Base-by-base conservation (phyloP, 2,888 invertebrate genomes). In the Theretra japonica region DNA sequence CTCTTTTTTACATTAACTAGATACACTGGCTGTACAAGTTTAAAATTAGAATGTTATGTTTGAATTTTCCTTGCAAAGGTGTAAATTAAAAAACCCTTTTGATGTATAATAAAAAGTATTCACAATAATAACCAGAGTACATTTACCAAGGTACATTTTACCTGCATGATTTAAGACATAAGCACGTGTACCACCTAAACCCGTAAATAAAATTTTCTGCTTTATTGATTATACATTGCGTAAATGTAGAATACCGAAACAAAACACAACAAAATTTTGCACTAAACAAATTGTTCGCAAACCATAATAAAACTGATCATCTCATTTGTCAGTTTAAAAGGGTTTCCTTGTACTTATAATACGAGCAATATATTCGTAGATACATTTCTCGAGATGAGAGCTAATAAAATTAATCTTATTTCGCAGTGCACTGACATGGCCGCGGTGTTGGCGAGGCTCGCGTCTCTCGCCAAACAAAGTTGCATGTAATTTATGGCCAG, bases 401-500 rank as follows among this genome's bases (percentile, higher is more conserved):
- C 77, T 78, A 82, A 83, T 82, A 84, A 83, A 82, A 80, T 70
- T 75, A 73, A 76, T 79, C 73, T 82, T 82, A 83, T 85, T 84
- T 85, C 81, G 79, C 86, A 87, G 86, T 77, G 73, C 79, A 79
- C 74, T 70, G 73, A 72, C 80, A 75, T 76, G 75, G 78, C 74
- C 73, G 68, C 70, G 65, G 56, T 68, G 50, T 74, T 79, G 79
- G 80, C 80, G 83, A 85, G 82, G 78, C 76, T 75, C 81, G 77
- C 65, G 30, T 74, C 82, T 82, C 80, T 83, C 83, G 84, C 82
- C 70, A 79, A 85, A 91, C 93, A 93, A 91, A 89, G 93, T 93
- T 92, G 92, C 88, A 78, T 76, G 83, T 92, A 91, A 93, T 93
- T 93, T 93, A 93, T 87, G 88, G 76, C 83, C 77, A 80, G 77